Conservation (phyloP, 2,888 invertebrate species). For the Tachystola acroxantha region DNA sequence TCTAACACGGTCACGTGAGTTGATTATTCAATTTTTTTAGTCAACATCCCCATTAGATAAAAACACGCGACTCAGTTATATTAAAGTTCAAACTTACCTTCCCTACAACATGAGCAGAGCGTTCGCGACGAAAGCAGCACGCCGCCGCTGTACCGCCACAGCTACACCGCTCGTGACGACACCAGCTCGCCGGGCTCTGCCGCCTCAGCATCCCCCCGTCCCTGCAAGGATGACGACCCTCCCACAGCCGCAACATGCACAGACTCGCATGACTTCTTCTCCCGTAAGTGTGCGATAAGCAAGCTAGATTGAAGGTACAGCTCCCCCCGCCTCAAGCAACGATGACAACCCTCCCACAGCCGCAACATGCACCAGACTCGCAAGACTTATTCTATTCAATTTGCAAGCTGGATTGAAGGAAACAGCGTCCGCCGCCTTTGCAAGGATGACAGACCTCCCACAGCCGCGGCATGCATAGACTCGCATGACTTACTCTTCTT, state of each 20-base stretch:
- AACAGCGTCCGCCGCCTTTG: slow-evolving; percentile 71
- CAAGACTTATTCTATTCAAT: slow-evolving; percentile 67
- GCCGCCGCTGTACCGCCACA: slow-evolving; percentile 66
- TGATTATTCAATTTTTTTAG: too few relatives aligned
- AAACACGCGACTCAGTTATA: too few relatives aligned
- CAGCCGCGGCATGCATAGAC: too few relatives aligned
- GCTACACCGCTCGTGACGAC: slow-evolving; percentile 60
- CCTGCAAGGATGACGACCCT: slow-evolving; percentile 68
- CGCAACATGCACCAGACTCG: slow-evolving; percentile 59
- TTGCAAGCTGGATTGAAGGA: background rate
- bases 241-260: slow-evolving; percentile 51
- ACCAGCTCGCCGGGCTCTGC: slow-evolving; percentile 74
- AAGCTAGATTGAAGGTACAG: slow-evolving; percentile 35
- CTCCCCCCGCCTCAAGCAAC: slow-evolving; percentile 69
- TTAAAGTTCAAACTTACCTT: too few relatives aligned
- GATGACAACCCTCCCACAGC: slow-evolving; percentile 56
- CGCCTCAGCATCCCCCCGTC: slow-evolving; percentile 68
- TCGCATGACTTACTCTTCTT: too few relatives aligned
- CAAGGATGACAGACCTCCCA: slow-evolving; percentile 62
- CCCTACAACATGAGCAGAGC: too few relatives aligned
- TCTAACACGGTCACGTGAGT: too few relatives aligned
- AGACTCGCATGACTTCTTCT: slow-evolving; percentile 69
- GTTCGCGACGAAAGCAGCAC: slow-evolving; percentile 66
- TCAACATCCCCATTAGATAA: too few relatives aligned
- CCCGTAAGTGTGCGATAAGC: slow-evolving; percentile 46